phyloP scores from a whole-genome alignment of 2,113 vertebrate genomes.

The Saguinus midas region DNA sequence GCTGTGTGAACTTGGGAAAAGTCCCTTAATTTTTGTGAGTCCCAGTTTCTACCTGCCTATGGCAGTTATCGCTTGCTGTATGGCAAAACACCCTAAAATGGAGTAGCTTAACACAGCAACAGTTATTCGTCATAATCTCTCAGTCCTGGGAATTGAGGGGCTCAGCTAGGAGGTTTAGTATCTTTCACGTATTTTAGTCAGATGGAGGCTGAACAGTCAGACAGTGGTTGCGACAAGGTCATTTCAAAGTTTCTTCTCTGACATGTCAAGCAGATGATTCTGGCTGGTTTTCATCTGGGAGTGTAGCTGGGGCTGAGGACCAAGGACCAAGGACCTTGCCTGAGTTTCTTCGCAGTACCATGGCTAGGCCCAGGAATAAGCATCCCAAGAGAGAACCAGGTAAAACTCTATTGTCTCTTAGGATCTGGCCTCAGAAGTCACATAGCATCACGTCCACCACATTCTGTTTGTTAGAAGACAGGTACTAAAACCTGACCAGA shows the following conservation, averaged over 20 bases:
- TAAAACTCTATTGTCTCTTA: neutral
- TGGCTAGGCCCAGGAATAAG: neutral
- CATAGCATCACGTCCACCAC: neutral
- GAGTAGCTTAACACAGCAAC: neutral
- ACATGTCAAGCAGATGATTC: neutral
- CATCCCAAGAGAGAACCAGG: neutral
- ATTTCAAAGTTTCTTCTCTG: slow-evolving; percentile 1
- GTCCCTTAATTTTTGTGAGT: neutral
- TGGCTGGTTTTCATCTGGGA: neutral
- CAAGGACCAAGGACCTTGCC: neutral
- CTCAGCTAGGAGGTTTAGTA: neutral
- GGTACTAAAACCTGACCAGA: neutral
- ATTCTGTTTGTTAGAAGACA: slow-evolving; percentile 22
- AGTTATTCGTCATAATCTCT: neutral
- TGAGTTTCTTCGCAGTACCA: neutral
- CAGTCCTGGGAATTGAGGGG: neutral
- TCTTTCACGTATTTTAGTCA: neutral
- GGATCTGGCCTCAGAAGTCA: neutral
- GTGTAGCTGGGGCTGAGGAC: neutral
- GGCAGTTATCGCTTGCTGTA: neutral
- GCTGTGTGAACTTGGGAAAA: neutral
- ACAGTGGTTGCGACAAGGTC: neutral
- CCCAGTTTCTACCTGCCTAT: neutral
- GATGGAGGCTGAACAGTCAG: neutral
- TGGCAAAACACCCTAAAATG: neutral